Conservation (phyloP, 2,888 invertebrate species). For the Leucoma salicis region DNA sequence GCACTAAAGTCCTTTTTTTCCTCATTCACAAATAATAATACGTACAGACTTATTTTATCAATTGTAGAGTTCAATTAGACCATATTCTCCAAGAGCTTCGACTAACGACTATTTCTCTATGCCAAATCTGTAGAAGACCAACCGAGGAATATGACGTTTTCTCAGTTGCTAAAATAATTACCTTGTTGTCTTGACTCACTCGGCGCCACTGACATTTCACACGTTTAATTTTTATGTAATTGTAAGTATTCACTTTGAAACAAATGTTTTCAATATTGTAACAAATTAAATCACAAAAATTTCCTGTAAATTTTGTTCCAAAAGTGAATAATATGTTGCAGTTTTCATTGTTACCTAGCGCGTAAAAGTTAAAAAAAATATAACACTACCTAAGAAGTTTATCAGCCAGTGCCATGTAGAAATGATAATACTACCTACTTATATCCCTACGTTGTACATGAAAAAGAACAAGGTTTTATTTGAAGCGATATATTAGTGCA, state of each 20-base stretch:
- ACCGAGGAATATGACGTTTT: not conserved
- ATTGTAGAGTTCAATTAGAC: too few species aligned
- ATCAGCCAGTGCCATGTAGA: constrained; percentile 24
- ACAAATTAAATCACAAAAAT: constrained; percentile 15
- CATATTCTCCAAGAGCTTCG: too few species aligned
- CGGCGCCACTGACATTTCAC: constrained; percentile 35
- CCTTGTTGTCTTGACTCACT: constrained; percentile 27
- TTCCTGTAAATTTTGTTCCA: constrained; percentile 25
- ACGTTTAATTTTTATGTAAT: constrained; percentile 12
- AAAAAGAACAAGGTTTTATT: constrained; percentile 15
- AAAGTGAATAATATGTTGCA: constrained; percentile 11
- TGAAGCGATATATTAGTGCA: not conserved
- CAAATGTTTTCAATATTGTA: not conserved
- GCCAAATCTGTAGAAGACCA: too few species aligned
- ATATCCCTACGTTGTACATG: constrained; percentile 1
- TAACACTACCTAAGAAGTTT: constrained; percentile 1
- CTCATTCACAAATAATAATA: too few species aligned
- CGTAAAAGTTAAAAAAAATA: constrained; percentile 19
- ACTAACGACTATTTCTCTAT: too few species aligned
- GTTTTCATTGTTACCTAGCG: constrained; percentile 17
- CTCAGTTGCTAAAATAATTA: not conserved
- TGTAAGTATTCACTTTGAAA: not conserved
- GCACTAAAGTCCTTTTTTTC: too few species aligned
- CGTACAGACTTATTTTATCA: too few species aligned
- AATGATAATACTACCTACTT: not conserved